These are phyloP conservation scores for Helleia helle DNA, from an alignment of 2,888 invertebrate species.

Conservation along the genomic window DNA sequence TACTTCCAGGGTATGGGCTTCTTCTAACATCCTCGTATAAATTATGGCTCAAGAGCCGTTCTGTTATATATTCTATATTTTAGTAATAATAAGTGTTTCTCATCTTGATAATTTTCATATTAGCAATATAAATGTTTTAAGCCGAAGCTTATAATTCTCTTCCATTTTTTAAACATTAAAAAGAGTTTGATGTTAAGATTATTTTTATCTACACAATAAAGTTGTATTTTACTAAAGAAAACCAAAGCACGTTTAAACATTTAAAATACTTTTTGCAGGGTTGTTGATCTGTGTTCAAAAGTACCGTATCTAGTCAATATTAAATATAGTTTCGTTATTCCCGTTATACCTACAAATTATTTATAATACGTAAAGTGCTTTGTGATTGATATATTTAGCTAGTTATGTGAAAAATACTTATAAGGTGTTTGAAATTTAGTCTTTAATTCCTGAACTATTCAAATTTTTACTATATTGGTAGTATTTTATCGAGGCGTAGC, in stretches of 20 bases:
- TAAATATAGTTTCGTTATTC: slow-evolving; percentile 10
- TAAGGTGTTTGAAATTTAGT: slow-evolving; percentile 30
- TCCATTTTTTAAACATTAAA: neutral
- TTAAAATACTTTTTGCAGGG: slow-evolving; percentile 37
- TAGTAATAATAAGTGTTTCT: too few species aligned
- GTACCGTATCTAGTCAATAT: slow-evolving; percentile 34
- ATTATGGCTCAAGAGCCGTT: too few species aligned
- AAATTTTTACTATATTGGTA: slow-evolving; percentile 26
- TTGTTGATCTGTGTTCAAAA: slow-evolving; percentile 43
- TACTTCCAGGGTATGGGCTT: too few species aligned
- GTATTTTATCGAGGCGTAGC: slow-evolving; percentile 53
- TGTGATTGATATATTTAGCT: slow-evolving; percentile 17
- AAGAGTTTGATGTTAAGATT: neutral
- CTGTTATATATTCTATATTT: too few species aligned
- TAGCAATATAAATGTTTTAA: too few species aligned
- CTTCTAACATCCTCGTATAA: too few species aligned
- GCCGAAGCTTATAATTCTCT: too few species aligned
- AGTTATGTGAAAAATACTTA: slow-evolving; percentile 13
- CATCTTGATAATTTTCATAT: too few species aligned
- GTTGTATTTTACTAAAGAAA: neutral
- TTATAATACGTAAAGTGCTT: slow-evolving; percentile 14
- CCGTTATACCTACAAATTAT: neutral
- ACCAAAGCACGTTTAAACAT: slow-evolving; percentile 15
- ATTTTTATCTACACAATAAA: slow-evolving; percentile 7
- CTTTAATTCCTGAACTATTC: slow-evolving; percentile 32